Evolutionary conservation across 2,888 invertebrate genomes (phyloP).

Genomic region (Sipha maydis): DNA sequence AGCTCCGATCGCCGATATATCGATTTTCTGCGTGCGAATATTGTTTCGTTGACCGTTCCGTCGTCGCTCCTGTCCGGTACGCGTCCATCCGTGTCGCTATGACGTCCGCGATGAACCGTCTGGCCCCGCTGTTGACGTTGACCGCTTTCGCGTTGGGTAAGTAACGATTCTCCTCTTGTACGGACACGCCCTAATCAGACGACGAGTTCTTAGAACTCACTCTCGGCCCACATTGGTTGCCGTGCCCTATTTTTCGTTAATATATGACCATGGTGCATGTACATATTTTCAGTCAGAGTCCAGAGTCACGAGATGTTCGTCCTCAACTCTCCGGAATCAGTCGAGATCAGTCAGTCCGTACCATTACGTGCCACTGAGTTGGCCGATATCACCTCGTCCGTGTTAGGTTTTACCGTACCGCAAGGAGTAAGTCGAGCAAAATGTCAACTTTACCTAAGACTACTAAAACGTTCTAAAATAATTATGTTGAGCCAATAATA

Average conservation of each 20-base stretch:
- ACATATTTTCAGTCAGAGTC: not conserved
- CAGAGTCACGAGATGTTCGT: conserved; percentile 18
- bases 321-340: conserved; percentile 15
- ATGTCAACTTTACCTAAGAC: not conserved
- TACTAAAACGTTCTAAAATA: too few species aligned
- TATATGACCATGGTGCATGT: not conserved
- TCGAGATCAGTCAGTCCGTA: not conserved
- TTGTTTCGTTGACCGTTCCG: too few species aligned
- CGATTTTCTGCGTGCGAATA: not conserved
- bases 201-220: too few species aligned
- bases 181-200: conserved; percentile 30
- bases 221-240: not conserved
- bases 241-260: not conserved
- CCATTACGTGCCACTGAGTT: conserved; percentile 11
- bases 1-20: not conserved
- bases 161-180: not conserved
- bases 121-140: not conserved
- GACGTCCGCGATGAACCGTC: conserved; percentile 11
- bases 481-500: too few species aligned
- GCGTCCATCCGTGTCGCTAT: not conserved
- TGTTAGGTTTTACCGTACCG: conserved; percentile 26
- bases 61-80: not conserved
- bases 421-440: conserved; percentile 15
- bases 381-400: conserved; percentile 2
- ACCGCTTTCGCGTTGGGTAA: conserved; percentile 11